These are phyloP conservation scores for Pitangus sulphuratus DNA, from an alignment of 2,797 vertebrate genomes.

Conservation along the genomic window DNA sequence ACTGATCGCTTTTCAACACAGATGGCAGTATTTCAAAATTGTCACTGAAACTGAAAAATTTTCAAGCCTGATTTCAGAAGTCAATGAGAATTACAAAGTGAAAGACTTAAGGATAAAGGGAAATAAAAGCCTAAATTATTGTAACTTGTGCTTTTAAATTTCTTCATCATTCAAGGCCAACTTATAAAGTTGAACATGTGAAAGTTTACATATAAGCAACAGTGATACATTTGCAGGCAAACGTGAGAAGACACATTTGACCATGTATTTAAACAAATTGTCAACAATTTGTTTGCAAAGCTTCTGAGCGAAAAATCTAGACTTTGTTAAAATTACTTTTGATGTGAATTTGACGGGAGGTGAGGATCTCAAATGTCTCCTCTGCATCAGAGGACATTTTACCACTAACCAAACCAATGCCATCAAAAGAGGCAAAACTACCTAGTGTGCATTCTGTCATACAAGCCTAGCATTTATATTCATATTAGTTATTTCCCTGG, in stretches of 20 bases:
- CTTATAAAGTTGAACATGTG: slow-evolving; percentile 27
- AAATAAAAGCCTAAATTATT: background rate
- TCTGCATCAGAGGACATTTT: background rate
- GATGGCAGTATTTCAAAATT: background rate
- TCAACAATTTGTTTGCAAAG: slow-evolving; percentile 13
- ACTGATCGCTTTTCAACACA: background rate
- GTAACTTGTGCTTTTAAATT: slow-evolving; percentile 35
- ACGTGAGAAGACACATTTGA: background rate
- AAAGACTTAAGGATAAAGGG: background rate
- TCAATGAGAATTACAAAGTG: background rate
- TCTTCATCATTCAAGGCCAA: slow-evolving; percentile 1
- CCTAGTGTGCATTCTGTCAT: background rate
- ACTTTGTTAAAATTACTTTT: background rate
- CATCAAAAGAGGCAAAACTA: background rate
- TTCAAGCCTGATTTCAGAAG: background rate
- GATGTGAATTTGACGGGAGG: background rate
- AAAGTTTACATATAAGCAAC: slow-evolving; percentile 2
- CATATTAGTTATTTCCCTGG: background rate
- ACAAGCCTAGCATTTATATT: background rate
- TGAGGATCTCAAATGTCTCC: background rate
- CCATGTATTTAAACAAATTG: background rate
- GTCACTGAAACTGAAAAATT: background rate
- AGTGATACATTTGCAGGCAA: background rate
- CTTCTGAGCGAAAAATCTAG: background rate
- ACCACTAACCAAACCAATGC: background rate